Conservation (phyloP, 92 coral and sea anemone genomes). For the Phenganax subtilis region DNA sequence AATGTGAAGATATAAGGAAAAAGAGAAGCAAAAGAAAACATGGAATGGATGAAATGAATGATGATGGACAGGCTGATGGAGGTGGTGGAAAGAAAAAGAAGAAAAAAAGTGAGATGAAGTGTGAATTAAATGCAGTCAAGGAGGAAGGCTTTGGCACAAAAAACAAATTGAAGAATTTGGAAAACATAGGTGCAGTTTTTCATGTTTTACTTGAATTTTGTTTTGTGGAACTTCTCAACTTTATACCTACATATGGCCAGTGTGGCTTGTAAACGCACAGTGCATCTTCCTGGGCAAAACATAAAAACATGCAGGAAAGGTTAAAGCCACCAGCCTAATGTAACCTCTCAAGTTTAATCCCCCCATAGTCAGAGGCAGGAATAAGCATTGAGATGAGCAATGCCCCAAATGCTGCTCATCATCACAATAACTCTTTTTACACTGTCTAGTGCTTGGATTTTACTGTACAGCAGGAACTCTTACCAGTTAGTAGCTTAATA, state of each 20-base stretch:
- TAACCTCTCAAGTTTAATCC: too few relatives aligned
- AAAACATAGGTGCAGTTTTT: slow-evolving; percentile 25
- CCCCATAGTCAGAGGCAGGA: too few relatives aligned
- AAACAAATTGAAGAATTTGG: slow-evolving; percentile 7
- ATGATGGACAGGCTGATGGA: slow-evolving; percentile 14
- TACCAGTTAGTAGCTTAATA: background rate
- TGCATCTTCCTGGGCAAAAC: too few relatives aligned
- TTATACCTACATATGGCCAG: too few relatives aligned
- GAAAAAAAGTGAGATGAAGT: slow-evolving; percentile 30
- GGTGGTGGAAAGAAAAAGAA: slow-evolving; percentile 36
- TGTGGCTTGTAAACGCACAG: too few relatives aligned
- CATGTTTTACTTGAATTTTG: background rate
- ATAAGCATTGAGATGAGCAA: too few relatives aligned
- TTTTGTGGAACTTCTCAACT: too few relatives aligned
- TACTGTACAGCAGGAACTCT: too few relatives aligned
- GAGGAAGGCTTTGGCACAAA: slow-evolving; percentile 24
- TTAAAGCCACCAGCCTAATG: too few relatives aligned
- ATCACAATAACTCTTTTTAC: background rate
- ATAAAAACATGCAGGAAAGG: too few relatives aligned
- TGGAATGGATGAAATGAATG: background rate
- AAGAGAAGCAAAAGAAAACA: slow-evolving; percentile 29
- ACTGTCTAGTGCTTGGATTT: background rate
- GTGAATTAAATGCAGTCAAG: slow-evolving; percentile 29
- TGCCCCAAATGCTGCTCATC: too few relatives aligned
- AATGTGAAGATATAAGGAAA: slow-evolving; percentile 11